Conservation (phyloP, 2,888 invertebrate genomes). For the Lacanobia wlatinum region DNA sequence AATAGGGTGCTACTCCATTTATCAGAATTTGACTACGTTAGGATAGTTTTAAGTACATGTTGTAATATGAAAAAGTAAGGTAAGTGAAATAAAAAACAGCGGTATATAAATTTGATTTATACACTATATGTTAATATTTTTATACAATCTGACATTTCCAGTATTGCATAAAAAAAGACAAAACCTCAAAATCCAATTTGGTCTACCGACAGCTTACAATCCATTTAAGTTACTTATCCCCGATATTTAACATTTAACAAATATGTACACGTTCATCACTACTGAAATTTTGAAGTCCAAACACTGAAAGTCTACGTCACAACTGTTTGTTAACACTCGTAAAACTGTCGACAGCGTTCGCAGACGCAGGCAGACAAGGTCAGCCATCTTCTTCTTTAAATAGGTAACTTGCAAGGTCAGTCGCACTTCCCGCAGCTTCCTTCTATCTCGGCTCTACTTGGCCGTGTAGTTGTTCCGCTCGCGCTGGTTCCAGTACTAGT, state of each 20-base stretch:
- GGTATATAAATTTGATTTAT: too few relatives aligned
- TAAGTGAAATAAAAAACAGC: too few relatives aligned
- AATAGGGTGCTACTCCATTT: too few relatives aligned
- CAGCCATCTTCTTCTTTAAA: constrained; percentile 96
- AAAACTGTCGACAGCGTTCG: constrained; percentile 69
- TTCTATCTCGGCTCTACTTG: constrained; percentile 97
- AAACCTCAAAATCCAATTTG: background rate
- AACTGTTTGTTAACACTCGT: constrained; percentile 75
- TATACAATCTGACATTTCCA: too few relatives aligned
- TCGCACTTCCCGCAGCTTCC: constrained; percentile 97
- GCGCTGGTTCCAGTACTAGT: constrained; percentile 96
- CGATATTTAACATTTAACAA: background rate
- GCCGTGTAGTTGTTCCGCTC: constrained; percentile 98
- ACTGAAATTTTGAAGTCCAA: background rate
- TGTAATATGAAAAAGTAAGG: too few relatives aligned
- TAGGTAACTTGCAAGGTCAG: constrained; percentile 97
- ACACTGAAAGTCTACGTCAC: constrained; percentile 79
- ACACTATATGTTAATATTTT: too few relatives aligned
- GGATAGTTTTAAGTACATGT: too few relatives aligned
- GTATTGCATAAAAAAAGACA: background rate
- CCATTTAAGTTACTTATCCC: background rate
- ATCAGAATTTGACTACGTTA: too few relatives aligned
- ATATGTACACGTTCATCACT: background rate
- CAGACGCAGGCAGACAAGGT: constrained; percentile 90
- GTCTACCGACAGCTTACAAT: background rate